Base-by-base conservation (phyloP, 2,113 vertebrate genomes). In the Nycticorax nycticorax region DNA sequence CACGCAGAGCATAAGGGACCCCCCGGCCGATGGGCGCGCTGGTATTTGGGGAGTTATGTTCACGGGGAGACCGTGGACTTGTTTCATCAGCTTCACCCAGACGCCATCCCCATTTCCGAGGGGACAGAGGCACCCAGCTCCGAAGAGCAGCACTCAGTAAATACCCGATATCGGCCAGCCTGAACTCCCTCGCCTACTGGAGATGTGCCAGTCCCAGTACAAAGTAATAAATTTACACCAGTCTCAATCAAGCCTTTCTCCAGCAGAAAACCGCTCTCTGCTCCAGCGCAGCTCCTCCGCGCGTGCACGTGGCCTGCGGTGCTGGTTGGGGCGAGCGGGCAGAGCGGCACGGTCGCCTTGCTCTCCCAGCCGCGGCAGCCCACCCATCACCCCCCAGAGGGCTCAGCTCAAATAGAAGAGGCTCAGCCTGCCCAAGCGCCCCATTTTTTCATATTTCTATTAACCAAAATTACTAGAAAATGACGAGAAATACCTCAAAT, bases 231-330 rank as follows among this genome's bases (percentile, higher is more conserved):
- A 41, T 5, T 9, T 1, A 33, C 27, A 21, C 33, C 22, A 21
- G 32, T 14, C 50, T 43, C 23, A 47, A 28, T 28, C 43, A 37
- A 79, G 33, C 26, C 39, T 47, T 66, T 45, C 45, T 35, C 45
- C 33, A 15, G 53, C n/a, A 80, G 39, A 14, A 80, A 55, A 5
- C 24, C 39, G 9, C 15, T 14, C 30, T 35, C 68, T 32, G 9
- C 12, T 37, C 20, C 33, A 50, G 50, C 2, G 3, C 30, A 33
- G 3, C 22, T 32, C 33, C 47, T 35, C 63, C 48, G 7, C 0
- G 1, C 2, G 0, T 39, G 39, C 27, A 3, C 15, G 0, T 37
- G 1, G 1, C 74, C 59, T 2, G 7, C 8, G 5, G 26, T 5
- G 32, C 57, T 8, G 52, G 45, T 12, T 45, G 32, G 23, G 76